These are phyloP conservation scores for Urocynchramus pylzowi DNA, from an alignment of 2,113 vertebrate genomes.

Conservation along the genomic window DNA sequence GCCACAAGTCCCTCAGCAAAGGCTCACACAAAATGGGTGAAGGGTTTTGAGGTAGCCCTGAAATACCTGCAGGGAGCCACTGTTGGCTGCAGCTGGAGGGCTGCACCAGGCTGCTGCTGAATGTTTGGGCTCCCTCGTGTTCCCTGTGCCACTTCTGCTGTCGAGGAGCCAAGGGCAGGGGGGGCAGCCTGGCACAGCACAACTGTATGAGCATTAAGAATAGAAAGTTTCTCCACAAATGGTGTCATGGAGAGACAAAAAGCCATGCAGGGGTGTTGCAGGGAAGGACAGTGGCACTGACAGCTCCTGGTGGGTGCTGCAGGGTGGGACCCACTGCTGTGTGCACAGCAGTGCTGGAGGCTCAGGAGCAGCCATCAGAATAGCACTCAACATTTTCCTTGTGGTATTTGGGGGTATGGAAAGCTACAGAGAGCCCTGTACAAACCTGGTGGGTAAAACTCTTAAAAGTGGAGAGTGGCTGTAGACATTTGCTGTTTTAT, in stretches of 20 bases:
- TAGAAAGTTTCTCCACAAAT: not conserved
- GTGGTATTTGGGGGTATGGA: not conserved
- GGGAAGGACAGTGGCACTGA: not conserved
- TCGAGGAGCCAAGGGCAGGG: not conserved
- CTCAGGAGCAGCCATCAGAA: fast-evolving
- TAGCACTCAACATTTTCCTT: too few species aligned
- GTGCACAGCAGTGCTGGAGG: not conserved
- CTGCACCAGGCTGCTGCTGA: fast-evolving
- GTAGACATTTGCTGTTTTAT: not conserved
- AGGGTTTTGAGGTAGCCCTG: not conserved
- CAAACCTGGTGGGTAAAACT: not conserved
- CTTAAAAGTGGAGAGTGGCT: not conserved
- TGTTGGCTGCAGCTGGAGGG: not conserved
- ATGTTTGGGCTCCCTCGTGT: fast-evolving
- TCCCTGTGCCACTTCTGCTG: not conserved
- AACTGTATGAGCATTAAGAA: fast-evolving
- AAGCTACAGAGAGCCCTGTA: not conserved
- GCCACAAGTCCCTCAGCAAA: not conserved
- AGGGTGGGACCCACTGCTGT: fast-evolving
- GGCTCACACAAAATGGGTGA: fast-evolving
- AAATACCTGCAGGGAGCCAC: fast-evolving
- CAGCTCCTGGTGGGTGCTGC: too few species aligned
- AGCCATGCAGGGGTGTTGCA: not conserved
- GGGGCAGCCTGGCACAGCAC: not conserved
- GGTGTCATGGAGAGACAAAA: not conserved